Percentiles rank a stretch among this genome's conserved stretches.
Conservation (phyloP, 2,797 vertebrate genomes). For the Microctenopoma steveboyesi region DNA sequence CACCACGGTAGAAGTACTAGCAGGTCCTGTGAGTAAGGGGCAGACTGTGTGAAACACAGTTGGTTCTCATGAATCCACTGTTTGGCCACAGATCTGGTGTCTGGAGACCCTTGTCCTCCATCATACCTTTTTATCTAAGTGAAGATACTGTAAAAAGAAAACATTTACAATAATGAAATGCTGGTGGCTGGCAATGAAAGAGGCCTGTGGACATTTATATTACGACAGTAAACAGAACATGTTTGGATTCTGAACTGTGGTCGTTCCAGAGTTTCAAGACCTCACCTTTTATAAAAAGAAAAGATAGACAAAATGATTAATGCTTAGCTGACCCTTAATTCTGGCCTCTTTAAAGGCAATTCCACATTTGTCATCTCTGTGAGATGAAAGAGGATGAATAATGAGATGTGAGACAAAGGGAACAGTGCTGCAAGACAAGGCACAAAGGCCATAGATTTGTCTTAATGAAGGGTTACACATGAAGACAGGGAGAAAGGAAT, state of each 20-base stretch:
- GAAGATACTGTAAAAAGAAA: too few relatives aligned
- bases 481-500: constrained; percentile 27
- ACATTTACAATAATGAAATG: background rate
- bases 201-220: too few relatives aligned
- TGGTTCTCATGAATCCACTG: too few relatives aligned
- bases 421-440: constrained; percentile 31
- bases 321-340: constrained; percentile 6
- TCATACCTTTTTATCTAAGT: background rate
- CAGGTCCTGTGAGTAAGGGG: too few relatives aligned
- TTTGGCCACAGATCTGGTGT: too few relatives aligned
- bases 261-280: background rate
- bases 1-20: too few relatives aligned
- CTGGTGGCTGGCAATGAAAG: background rate
- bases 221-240: too few relatives aligned
- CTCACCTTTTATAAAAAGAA: too few relatives aligned
- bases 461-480: constrained; percentile 32
- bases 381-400: constrained; percentile 33
- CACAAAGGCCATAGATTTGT: constrained; percentile 50
- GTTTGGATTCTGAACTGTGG: too few relatives aligned
- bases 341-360: constrained; percentile 9
- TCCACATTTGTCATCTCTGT: background rate
- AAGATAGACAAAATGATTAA: background rate
- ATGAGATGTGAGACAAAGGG: constrained; percentile 41
- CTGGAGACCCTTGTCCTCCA: too few relatives aligned
- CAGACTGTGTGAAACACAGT: too few relatives aligned